Base-by-base conservation (phyloP, 2,113 vertebrate genomes). In the Diadophis punctatus region DNA sequence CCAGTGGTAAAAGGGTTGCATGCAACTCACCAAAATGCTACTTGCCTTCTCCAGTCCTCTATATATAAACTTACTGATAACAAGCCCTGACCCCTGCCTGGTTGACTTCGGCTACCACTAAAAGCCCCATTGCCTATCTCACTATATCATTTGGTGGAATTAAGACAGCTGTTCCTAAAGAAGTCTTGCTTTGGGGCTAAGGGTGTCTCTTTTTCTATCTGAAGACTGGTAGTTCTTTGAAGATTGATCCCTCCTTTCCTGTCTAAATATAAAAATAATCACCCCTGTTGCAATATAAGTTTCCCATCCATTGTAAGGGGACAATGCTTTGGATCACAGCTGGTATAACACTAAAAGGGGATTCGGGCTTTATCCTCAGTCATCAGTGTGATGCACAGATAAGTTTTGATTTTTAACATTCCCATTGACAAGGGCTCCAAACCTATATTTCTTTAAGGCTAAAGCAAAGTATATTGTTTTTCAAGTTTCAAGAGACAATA, bases 401-500 rank as follows among this genome's bases (percentile, higher is more conserved):
- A 16, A 34, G 8, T 53, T 53, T 34, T 53, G 51, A 22, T 88
- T 8, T 49, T 80, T 89, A 58, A 58, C 39, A 27, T 39, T 39
- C 23, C 46, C 30, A 14, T 49, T 86, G 18, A 84, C 48, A 58
- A 27, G 48, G 18, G 10, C 46, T 39, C 85, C 48, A 49, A 10
- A 51, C 22, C 11, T 39, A 49, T 34, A 51, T 63, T 43, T 23
- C 74, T 80, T 80, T 9, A 80, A 43, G 34, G 34, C 3, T 80
- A 80, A 80, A 80, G 20, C 20, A 3, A 80, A 80, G 18, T 43
- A 9, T 43, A 22, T 80, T 43, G 74, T 39, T 80, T 80, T 22
- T 39, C 74, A 46, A 89, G 7, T 93, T 96, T 48, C n/a, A 49
- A 90, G 93, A 92, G 22, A 8, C 6, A 86, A 23, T 60, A 49